Evolutionary conservation across 2,888 invertebrate species (phyloP), one percentile per base, ranked within the genome.

Genomic region (Drosophila bunnanda): DNA sequence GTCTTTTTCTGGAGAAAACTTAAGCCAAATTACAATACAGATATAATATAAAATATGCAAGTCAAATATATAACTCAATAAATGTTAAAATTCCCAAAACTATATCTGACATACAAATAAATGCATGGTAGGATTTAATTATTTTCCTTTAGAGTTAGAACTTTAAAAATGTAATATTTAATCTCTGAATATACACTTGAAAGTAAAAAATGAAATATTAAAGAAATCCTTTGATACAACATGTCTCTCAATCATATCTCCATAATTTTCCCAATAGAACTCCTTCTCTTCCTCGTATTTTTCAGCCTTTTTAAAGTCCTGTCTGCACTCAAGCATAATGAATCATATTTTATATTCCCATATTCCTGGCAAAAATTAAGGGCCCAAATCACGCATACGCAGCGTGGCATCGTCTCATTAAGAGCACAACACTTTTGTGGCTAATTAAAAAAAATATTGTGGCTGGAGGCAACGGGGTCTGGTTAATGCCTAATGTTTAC

Each of bases 381-480:
- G 8, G 2, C 41, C 56, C 36, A 62, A 10, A 64, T 64, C 39
- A 36, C 64, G 64, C 48, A 64, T 64, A 39, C 48, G 64, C 64
- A 62, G 28, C 30, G 64, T 64, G 62, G 46, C 10, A 15, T 9
- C 38, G 15, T 34, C 48, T 48, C 64, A 64, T 64, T 62, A 62
- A 12, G 17, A 36, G 38, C 46, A 46, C 44, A 38, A 38, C 62
- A 48, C 62, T 62, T 61, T 64, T 50, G 64, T 20, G 64, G 64
- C 64, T 64, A 64, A 64, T 64, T 64, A 64, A 64, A 64, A 62
- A 25, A 64, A 64, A 62, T 17, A 3, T n/a, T 9, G 15, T 15
- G 44, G 25, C 44, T 0, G 5, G 5, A 61, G 38, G 15, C 12
- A 20, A 3, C 10, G 10, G 13, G 8, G 17, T 5, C 10, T 17